Evolutionary conservation across 1,140 invertebrate genomes (phyloP).

Genomic region (Pogonus chalceus): DNA sequence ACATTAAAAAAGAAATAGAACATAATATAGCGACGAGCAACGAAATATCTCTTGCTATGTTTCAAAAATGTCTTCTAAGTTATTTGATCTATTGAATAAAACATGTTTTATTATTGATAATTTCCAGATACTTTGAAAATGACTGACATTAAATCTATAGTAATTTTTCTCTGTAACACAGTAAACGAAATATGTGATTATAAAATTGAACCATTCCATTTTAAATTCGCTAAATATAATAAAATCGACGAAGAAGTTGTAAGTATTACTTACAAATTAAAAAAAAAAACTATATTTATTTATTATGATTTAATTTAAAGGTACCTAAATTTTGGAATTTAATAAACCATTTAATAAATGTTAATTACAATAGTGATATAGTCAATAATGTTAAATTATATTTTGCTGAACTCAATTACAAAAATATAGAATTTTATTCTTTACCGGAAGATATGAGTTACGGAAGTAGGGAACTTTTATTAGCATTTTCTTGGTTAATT

Average conservation of each 20-base stretch:
- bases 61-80: not conserved
- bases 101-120: not conserved
- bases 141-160: constrained; percentile 9
- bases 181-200: constrained; percentile 15
- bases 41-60: not conserved
- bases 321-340: constrained; percentile 13
- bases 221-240: constrained; percentile 19
- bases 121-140: not conserved
- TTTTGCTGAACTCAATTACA: constrained; percentile 10
- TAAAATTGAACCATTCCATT: constrained; percentile 13
- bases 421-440: constrained; percentile 10
- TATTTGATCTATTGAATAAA: not conserved
- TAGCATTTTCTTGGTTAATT: constrained; percentile 14
- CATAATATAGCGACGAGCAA: not conserved
- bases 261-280: constrained; percentile 6
- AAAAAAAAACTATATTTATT: not conserved
- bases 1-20: no score
- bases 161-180: constrained; percentile 12
- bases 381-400: constrained; percentile 8
- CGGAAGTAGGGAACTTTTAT: constrained; percentile 16
- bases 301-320: constrained; percentile 9
- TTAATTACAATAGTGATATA: not conserved
- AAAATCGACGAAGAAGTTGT: constrained; percentile 15
- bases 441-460: constrained; percentile 11
- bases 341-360: constrained; percentile 10